Evolutionary conservation across 2,113 vertebrate species (phyloP).

Genomic region (Hemiscyllium ocellatum): DNA sequence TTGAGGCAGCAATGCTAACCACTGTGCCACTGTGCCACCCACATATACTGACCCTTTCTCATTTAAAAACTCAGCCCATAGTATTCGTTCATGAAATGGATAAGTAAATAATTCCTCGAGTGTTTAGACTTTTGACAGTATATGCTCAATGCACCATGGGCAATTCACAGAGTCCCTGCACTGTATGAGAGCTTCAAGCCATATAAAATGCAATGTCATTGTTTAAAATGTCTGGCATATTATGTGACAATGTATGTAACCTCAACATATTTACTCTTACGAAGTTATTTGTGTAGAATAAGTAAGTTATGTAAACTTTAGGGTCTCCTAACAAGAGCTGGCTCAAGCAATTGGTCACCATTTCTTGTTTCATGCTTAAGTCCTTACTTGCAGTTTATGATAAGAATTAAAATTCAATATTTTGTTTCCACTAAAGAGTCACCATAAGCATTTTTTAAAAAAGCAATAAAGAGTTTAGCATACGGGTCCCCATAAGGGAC

Average conservation of each 20-base stretch:
- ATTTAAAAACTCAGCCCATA: background rate
- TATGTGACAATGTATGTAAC: background rate
- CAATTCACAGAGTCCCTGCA: background rate
- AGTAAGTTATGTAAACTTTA: background rate
- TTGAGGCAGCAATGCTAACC: no score
- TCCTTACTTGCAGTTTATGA: background rate
- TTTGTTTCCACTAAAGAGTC: background rate
- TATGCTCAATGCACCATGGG: background rate
- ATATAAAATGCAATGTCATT: background rate
- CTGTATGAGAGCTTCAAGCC: background rate
- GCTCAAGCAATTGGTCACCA: no score
- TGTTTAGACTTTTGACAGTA: background rate
- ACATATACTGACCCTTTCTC: background rate
- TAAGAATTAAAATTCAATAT: background rate
- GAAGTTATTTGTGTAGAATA: background rate
- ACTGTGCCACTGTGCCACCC: no score
- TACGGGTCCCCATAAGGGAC: background rate
- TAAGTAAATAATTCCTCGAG: background rate
- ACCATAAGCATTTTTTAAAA: background rate
- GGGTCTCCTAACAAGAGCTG: background rate
- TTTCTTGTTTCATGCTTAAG: background rate
- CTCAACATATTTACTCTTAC: background rate
- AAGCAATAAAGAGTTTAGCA: background rate
- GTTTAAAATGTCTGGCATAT: background rate
- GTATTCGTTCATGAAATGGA: background rate